Percentiles rank a stretch among this genome's conserved stretches.
phyloP scores from a whole-genome alignment of 2,888 invertebrate genomes.

The Rutpela maculata region DNA sequence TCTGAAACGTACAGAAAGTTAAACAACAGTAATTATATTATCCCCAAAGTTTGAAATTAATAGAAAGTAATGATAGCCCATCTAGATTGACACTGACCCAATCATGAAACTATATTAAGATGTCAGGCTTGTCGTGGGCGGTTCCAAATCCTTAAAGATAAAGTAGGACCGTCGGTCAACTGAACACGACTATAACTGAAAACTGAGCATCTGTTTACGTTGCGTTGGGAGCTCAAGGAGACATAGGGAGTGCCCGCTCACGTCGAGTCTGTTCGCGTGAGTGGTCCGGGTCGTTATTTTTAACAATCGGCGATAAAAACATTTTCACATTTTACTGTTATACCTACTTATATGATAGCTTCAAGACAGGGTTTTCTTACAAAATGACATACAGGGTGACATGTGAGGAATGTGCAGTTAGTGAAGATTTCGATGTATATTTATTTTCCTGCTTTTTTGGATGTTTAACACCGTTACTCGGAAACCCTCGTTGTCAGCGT shows the following conservation, averaged over 20 bases:
- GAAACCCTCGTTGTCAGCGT: too few species aligned
- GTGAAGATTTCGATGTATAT: too few species aligned
- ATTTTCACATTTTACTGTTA: neutral
- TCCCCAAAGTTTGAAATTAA: constrained; percentile 44
- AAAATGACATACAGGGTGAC: neutral
- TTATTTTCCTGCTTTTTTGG: too few species aligned
- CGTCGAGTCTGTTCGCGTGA: neutral
- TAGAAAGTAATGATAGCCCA: constrained; percentile 46
- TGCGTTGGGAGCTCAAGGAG: neutral
- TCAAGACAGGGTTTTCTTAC: neutral
- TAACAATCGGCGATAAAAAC: constrained; percentile 2
- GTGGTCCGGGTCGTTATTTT: constrained; percentile 16
- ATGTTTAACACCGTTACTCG: too few species aligned
- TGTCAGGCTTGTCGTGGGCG: constrained; percentile 37
- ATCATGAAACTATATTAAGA: constrained; percentile 44
- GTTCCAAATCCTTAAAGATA: constrained; percentile 27
- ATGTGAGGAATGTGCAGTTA: too few species aligned
- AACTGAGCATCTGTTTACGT: constrained; percentile 22
- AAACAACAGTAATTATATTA: constrained; percentile 45
- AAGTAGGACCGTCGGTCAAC: constrained; percentile 24
- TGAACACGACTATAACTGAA: constrained; percentile 5
- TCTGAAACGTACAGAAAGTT: constrained; percentile 29
- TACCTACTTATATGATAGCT: neutral
- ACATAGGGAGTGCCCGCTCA: neutral
- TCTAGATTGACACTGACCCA: constrained; percentile 45